These are phyloP conservation scores for Psilanteris sp. DNA, from an alignment of 1,140 invertebrate species.

Conservation along the genomic window DNA sequence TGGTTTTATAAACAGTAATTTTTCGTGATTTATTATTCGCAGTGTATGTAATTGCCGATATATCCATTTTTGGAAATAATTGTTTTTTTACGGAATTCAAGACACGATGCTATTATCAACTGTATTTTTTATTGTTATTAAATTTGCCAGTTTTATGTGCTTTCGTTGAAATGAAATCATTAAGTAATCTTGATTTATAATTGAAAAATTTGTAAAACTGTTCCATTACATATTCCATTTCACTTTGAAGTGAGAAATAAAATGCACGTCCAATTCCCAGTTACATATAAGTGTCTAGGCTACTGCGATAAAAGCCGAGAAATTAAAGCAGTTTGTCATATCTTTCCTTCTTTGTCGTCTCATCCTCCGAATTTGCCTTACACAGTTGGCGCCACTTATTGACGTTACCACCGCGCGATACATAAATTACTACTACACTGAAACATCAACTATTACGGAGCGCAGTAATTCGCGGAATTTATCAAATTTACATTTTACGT, in stretches of 20 bases:
- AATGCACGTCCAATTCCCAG: slow-evolving; percentile 38
- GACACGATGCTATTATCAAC: no score
- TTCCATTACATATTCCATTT: slow-evolving; percentile 9
- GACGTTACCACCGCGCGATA: slow-evolving; percentile 51
- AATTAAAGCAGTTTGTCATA: slow-evolving; percentile 63
- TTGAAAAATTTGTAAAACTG: no score
- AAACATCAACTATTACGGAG: slow-evolving; percentile 38
- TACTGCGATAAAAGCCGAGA: slow-evolving; percentile 58
- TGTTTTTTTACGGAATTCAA: no score
- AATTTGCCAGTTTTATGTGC: no score
- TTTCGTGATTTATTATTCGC: no score
- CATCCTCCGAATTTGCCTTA: slow-evolving; percentile 45
- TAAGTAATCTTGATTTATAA: no score
- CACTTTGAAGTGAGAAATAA: slow-evolving; percentile 30
- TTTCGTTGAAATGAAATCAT: no score
- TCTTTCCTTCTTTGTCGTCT: slow-evolving; percentile 52
- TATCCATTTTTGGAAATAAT: no score
- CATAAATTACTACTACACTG: slow-evolving; percentile 51
- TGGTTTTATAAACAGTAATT: no score
- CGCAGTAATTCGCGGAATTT: slow-evolving; percentile 57
- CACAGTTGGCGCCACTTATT: slow-evolving; percentile 60
- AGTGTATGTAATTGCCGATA: no score
- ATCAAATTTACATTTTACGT: slow-evolving; percentile 61
- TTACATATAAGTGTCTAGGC: slow-evolving; percentile 43
- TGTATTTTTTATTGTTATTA: no score